Conservation (phyloP, 2,797 vertebrate genomes). For the Prunella strophiata region DNA sequence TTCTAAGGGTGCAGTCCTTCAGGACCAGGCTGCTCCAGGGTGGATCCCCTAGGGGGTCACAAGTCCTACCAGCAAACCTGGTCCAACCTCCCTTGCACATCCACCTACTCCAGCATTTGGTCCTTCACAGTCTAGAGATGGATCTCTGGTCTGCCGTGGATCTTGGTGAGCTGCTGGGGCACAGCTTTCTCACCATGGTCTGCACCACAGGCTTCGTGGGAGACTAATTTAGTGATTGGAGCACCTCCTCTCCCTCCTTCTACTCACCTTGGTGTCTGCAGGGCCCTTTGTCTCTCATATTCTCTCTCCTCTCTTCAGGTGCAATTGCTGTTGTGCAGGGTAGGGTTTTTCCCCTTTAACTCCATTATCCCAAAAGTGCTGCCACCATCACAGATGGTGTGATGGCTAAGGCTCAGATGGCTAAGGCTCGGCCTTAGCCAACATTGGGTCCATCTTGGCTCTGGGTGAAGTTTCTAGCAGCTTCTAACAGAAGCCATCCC, state of each 20-base stretch:
- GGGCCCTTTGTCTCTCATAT: neutral
- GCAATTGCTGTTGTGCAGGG: neutral
- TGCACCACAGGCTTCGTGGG: fast-evolving
- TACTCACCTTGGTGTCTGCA: neutral
- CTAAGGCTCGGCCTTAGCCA: neutral
- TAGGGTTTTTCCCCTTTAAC: neutral
- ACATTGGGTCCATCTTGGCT: neutral
- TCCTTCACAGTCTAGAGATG: neutral
- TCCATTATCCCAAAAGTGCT: fast-evolving
- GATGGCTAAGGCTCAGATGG: neutral
- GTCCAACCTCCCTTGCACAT: neutral
- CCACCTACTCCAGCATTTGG: fast-evolving
- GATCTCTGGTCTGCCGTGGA: neutral
- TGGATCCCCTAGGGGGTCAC: neutral
- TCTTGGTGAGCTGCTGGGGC: neutral
- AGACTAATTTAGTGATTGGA: neutral
- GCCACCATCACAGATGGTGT: neutral
- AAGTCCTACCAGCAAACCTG: neutral
- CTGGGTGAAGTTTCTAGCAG: neutral
- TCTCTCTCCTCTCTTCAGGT: neutral
- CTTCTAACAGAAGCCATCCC: neutral
- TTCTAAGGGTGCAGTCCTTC: neutral
- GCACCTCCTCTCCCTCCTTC: neutral
- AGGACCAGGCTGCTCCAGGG: neutral
- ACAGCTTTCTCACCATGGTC: neutral